Evolutionary conservation across 2,888 invertebrate genomes (phyloP), one percentile per base, ranked within the genome.

Genomic region (Parasteatoda lunata): DNA sequence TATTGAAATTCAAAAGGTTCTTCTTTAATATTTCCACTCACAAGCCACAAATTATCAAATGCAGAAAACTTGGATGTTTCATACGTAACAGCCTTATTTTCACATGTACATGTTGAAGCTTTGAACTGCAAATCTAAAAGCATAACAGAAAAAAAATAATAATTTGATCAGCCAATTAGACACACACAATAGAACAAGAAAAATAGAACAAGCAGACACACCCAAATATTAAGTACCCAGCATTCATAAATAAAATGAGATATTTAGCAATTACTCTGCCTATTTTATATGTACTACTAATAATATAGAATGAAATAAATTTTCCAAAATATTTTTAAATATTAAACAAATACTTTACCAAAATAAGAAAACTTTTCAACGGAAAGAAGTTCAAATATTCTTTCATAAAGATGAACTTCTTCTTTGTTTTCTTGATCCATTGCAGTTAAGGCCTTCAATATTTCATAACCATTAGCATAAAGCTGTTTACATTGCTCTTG

Each of bases 321-420:
- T 59, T 59, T 59, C 9, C n/a, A 1, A 7, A 6, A 59, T 59
- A 59, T 59, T 59, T 59, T 59, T 59, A 59, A 4, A 30, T 30
- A 30, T 30, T 30, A 30, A 30, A 30, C 30, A 30, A 30, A 30
- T 30, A 30, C 59, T 93, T 92, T 92, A 97, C 97, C 97, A 93
- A 96, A 97, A 91, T 97, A 97, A 69, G 96, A 96, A 91, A 98
- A 97, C 93, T 97, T 97, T 93, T 98, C 98, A 92, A 96, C 97
- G 89, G 96, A 97, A 89, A 98, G 94, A 91, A 98, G 94, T 91
- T 96, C 96, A 91, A 97, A 95, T 89, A 98, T 91, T 90, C 95
- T 95, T 90, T 94, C 68, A 71, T 80, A 77, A 7, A 85, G 93
- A 91, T 94, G 94, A 91, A 94, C 94, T 91, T 96, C 95, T 90